phyloP scores from a whole-genome alignment of 2,797 vertebrate genomes.

The Gobio occitaniae region DNA sequence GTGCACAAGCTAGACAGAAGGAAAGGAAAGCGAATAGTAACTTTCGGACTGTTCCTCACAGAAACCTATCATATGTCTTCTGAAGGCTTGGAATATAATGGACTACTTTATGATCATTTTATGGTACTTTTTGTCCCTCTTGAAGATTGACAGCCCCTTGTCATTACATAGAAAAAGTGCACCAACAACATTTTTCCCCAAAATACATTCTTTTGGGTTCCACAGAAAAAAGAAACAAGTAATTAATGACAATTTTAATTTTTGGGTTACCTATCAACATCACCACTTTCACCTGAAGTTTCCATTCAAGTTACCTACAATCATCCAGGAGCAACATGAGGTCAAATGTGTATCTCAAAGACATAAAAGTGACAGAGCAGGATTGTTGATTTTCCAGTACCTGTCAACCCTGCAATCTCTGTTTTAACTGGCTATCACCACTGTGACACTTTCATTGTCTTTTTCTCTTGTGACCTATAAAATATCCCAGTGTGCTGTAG shows the following conservation, averaged over 20 bases:
- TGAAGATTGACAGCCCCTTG: not conserved
- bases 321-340: not conserved
- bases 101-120: not conserved
- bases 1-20: not conserved
- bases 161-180: not conserved
- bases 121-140: too few relatives aligned
- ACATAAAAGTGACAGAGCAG: not conserved
- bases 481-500: slow-evolving; percentile 1
- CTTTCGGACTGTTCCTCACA: not conserved
- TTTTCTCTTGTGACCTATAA: not conserved
- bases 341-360: not conserved
- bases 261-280: not conserved
- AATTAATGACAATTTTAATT: not conserved
- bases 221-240: not conserved
- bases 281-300: not conserved
- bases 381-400: not conserved
- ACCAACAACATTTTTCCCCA: not conserved
- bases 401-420: not conserved
- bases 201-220: not conserved
- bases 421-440: not conserved
- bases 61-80: not conserved
- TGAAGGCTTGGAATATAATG: not conserved
- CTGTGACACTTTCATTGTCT: not conserved
- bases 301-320: not conserved
- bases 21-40: not conserved